Base-by-base conservation (phyloP, 2,888 invertebrate species). In the Drepanosiphum platanoidis region DNA sequence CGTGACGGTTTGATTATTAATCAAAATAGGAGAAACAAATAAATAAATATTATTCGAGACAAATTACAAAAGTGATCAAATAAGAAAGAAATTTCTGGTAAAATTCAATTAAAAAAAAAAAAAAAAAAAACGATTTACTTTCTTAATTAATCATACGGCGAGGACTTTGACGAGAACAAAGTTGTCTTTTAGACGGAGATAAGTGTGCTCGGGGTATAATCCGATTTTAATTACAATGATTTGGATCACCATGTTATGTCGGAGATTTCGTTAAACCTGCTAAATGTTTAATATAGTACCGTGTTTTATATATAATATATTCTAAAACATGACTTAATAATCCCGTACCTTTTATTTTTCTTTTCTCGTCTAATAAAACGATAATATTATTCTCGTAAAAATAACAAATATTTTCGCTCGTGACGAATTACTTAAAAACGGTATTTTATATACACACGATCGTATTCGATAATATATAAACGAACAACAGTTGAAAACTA, bases 151-250 rank as follows among this genome's bases (percentile, higher is more conserved):
- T 74, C 52, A 74, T 74, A 74, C 13, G 13, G 74, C 58, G 27
- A n/a, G 13, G 34, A 75, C 36, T 34, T 75, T n/a, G n/a, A 75
- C 11, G 11, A 58, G 34, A 58, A 52, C 52, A 58, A 52, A 74
- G 52, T 58, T 75, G 74, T 75, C 52, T 34, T 46, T 74, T 74
- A 22, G 46, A 74, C 30, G 32, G 46, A 32, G 74, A 74, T 52
- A 22, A 74, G 46, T 46, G 46, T 32, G n/a, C n/a, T 75, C 52
- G 5, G 74, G 22, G 13, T 75, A n/a, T n/a, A 75, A 75, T 75
- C 74, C 58, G 22, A 52, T 58, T 75, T 75, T 75, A 75, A 75
- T 75, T 34, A 75, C 34, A 7, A 75, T 34, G 52, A 75, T 75
- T 32, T 75, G 15, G 74, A 46, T 74, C 46, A 11, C 52, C n/a